Evolutionary conservation across 2,113 vertebrate species (phyloP).

Genomic region (Megalops atlanticus): DNA sequence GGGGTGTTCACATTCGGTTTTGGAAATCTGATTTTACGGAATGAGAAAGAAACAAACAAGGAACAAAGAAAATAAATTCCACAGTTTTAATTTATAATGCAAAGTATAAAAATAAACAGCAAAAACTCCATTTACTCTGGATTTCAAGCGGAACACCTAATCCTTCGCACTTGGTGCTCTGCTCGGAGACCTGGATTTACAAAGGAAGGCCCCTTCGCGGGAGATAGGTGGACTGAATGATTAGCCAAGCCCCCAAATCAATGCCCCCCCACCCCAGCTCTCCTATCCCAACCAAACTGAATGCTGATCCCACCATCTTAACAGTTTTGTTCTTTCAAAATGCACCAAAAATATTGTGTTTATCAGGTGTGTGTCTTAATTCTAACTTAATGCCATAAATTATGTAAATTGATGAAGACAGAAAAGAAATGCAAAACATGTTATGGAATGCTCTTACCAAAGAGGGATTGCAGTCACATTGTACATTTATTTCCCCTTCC

Average conservation of each 20-base stretch:
- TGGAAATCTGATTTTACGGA: slow-evolving; percentile 70
- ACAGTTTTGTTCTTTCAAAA: no score
- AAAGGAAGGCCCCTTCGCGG: slow-evolving; percentile 54
- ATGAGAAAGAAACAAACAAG: no score
- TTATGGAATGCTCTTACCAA: not conserved
- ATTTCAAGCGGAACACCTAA: slow-evolving; percentile 72
- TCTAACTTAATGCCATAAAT: not conserved
- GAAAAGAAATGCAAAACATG: not conserved
- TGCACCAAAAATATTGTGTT: not conserved
- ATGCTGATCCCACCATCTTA: no score
- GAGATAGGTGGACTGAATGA: slow-evolving; percentile 70
- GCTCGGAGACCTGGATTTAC: slow-evolving; percentile 62
- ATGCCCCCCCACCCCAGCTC: not conserved
- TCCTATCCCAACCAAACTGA: slow-evolving; percentile 41
- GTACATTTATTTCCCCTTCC: not conserved
- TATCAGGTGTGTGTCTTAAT: not conserved
- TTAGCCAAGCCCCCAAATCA: no score
- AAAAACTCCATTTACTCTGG: slow-evolving; percentile 70
- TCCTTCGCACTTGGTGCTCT: slow-evolving; percentile 50
- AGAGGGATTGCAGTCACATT: no score
- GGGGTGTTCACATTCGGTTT: slow-evolving; percentile 69
- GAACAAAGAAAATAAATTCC: slow-evolving; percentile 65
- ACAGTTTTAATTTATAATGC: slow-evolving; percentile 71
- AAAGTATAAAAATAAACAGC: slow-evolving; percentile 75
- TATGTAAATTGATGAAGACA: not conserved